These are phyloP conservation scores for Rhimphoctona megacephalus DNA, from an alignment of 2,888 invertebrate genomes.

Conservation along the genomic window DNA sequence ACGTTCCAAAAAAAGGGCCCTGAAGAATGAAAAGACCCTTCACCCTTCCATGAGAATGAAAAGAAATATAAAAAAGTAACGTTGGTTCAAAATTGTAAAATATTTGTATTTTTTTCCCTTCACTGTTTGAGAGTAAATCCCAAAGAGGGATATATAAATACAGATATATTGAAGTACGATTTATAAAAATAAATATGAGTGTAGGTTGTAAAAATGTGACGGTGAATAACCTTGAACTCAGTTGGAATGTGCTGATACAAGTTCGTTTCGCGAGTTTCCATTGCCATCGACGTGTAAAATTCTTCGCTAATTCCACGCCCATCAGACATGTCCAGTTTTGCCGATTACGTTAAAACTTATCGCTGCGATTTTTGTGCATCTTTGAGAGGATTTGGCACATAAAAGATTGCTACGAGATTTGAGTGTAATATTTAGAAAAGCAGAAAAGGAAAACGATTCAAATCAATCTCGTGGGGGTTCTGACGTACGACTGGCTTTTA, in stretches of 20 bases:
- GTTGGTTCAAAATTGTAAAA: not conserved
- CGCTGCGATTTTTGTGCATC: constrained; percentile 12
- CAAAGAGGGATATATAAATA: not conserved
- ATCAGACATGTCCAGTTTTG: constrained; percentile 32
- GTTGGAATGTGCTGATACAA: constrained; percentile 66
- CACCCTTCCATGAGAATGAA: not conserved
- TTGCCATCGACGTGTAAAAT: not conserved
- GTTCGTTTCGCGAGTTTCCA: constrained; percentile 45
- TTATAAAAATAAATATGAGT: constrained; percentile 11
- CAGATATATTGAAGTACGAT: constrained; percentile 20
- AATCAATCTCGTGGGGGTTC: constrained; percentile 41
- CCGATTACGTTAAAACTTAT: constrained; percentile 49
- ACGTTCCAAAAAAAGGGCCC: not conserved
- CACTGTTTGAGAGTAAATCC: not conserved
- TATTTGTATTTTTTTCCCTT: not conserved
- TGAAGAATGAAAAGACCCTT: too few relatives aligned
- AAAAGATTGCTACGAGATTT: constrained; percentile 41
- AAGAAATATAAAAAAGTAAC: not conserved
- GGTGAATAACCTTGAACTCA: constrained; percentile 62
- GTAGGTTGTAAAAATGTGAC: constrained; percentile 20
- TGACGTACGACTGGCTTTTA: not conserved
- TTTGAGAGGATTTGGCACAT: constrained; percentile 46
- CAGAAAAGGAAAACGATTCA: not conserved
- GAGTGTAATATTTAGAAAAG: constrained; percentile 9
- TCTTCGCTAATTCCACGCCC: constrained; percentile 30